Evolutionary conservation across 2,797 vertebrate species (phyloP), one percentile per base, ranked within the genome.

Genomic region (Falco rusticolus): DNA sequence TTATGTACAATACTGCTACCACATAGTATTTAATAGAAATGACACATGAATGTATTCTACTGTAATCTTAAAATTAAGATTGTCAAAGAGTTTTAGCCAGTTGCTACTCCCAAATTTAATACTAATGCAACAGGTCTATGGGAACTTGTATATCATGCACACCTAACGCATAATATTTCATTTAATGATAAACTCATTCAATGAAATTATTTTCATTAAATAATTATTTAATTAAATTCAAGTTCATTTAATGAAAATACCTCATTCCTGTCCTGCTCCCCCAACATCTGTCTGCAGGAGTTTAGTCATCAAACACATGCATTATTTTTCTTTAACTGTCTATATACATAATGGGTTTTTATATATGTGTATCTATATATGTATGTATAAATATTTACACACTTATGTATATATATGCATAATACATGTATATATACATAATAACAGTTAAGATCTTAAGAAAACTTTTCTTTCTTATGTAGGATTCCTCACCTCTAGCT

Each of bases 401-500:
- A 43, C 1, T 3, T 5, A 1, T 39, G 54, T 24, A 5, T 43
- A 43, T 43, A 43, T 43, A 43, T 16, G 16, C 43, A 43, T 43
- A 43, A 43, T 22, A 53, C 1, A 3, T 5, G 1, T 39, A 48
- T 24, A 5, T 43, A 43, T 43, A 43, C 43, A 43, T 43, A 43
- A 5, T 22, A 72, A 68, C 1, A 6, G 2, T 83, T 37, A 54
- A 20, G 59, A 87, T 39, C 11, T 24, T 50, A 43, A 25, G 19
- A 87, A 87, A 72, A 63, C 2, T 41, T 51, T 4, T 25, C 8
- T 63, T 70, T 57, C 41, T 37, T 45, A 50, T 11, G 17, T 65
- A 59, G 19, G 37, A 92, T 51, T 79, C 17, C 96, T 94, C 91
- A 98, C 98, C 97, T 98, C 98, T 68, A 98, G 87, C 53, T 98